Base-by-base conservation (phyloP, 2,888 invertebrate species). In the Hesperia comma region DNA sequence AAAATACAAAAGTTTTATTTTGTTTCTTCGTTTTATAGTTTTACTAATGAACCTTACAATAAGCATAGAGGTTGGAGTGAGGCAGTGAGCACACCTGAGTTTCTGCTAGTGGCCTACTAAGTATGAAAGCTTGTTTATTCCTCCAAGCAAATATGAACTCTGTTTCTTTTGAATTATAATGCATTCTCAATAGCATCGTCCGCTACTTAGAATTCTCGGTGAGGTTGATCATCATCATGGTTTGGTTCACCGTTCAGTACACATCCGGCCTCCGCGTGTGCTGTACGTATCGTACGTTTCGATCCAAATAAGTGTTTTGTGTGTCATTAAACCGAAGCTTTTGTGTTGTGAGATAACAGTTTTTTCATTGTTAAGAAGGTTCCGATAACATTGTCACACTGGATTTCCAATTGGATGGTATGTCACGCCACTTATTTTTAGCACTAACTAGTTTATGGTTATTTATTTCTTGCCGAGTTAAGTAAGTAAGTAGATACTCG, bases 361-460 rank as follows among this genome's bases (percentile, higher is more conserved):
- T 76, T 79, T 70, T 72, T 46, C 26, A 46, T 60, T 55, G 60
- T 66, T 60, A 37, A 33, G 57, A 67, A 67, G 73, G 74, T 76
- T 66, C 69, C n/a, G 32, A 12, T 40, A 75, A 73, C 53, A 67
- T 75, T 70, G 74, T 74, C 90, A 88, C 76, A 81, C 88, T 90
- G 90, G 90, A 90, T 88, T 83, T 84, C 81, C 79, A 82, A 75
- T 75, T 82, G 74, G 81, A 86, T 79, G 90, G 90, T 90, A 67
- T n/a, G 68, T 70, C 60, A 19, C 19, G 14, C 0, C 14, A 15
- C 41, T 41, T 57, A 40, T 58, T 58, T 58, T 64, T 41, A 53
- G 41, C 32, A n/a, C 58, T 51, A 21, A 55, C 64, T 51, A 53
- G 53, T 67, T 68, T 67, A 64, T 63, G 58, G 53, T 64, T 64